Conservation (phyloP, 2,888 invertebrate genomes). For the Meta bourneti region DNA sequence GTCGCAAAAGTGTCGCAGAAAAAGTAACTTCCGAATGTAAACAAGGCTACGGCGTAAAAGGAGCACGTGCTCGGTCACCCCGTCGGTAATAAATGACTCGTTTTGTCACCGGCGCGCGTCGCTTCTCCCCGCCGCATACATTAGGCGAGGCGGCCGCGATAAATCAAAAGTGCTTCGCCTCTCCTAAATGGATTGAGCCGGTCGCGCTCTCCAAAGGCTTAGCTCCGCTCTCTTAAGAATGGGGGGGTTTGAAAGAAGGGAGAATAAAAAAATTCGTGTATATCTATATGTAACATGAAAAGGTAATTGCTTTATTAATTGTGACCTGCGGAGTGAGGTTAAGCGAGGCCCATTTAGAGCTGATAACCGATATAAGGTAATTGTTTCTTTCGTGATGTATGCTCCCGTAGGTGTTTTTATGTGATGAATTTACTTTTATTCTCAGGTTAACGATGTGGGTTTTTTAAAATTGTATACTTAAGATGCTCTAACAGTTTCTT, state of each 20-base stretch:
- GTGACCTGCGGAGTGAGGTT: conserved; percentile 63
- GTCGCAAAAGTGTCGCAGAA: too few species aligned
- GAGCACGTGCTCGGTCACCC: conserved; percentile 49
- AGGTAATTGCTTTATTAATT: conserved; percentile 77
- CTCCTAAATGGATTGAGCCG: conserved; percentile 47
- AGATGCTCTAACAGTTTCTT: too few species aligned
- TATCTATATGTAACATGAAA: conserved; percentile 38
- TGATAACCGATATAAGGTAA: conserved; percentile 74
- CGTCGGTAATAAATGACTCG: conserved; percentile 69
- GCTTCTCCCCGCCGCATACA: conserved; percentile 68
- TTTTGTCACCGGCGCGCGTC: conserved; percentile 69
- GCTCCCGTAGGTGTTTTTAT: neutral
- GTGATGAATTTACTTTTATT: neutral
- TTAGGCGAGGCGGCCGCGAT: conserved; percentile 69
- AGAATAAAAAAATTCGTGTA: neutral
- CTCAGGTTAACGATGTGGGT: neutral
- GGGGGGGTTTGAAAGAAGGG: too few species aligned
- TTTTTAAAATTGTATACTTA: too few species aligned
- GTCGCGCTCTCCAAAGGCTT: conserved; percentile 46
- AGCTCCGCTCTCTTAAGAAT: conserved; percentile 16
- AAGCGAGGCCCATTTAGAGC: conserved; percentile 53
- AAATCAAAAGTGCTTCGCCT: conserved; percentile 65
- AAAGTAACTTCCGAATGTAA: conserved; percentile 27
- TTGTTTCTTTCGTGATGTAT: conserved; percentile 70
- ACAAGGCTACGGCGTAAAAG: conserved; percentile 48